phyloP scores from a whole-genome alignment of 2,888 invertebrate genomes.

The Caenorhabditis panamensis region DNA sequence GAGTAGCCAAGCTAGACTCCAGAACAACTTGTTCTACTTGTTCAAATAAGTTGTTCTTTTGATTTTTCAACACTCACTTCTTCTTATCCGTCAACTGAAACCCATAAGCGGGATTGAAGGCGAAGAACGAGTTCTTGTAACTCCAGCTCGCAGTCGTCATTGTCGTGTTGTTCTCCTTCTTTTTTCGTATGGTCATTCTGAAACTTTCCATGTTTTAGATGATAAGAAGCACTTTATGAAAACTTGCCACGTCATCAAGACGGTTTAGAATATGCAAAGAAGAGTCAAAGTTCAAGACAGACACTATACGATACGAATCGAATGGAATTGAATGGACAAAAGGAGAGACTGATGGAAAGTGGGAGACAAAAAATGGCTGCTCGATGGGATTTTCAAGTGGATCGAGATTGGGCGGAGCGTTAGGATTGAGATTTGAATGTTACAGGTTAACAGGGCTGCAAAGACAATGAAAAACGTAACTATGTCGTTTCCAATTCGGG shows the following conservation, averaged over 20 bases:
- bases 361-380: constrained; percentile 32
- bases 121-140: constrained; percentile 64
- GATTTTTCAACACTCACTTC: constrained; percentile 37
- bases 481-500: not conserved
- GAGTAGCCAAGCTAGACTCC: not conserved
- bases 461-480: not conserved
- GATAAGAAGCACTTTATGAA: not conserved
- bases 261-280: not conserved
- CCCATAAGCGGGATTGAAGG: constrained; percentile 66
- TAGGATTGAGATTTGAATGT: not conserved
- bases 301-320: not conserved
- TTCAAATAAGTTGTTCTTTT: not conserved
- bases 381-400: constrained; percentile 50
- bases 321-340: constrained; percentile 16
- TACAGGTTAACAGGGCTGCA: not conserved
- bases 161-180: constrained; percentile 49
- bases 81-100: constrained; percentile 63
- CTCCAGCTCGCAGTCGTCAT: constrained; percentile 66
- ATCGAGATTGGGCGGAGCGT: constrained; percentile 54
- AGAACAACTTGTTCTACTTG: not conserved
- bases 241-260: constrained; percentile 42
- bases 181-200: constrained; percentile 64
- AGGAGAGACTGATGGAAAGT: not conserved
- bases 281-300: not conserved
- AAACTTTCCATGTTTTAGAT: constrained; percentile 1